Base-by-base conservation (phyloP, 2,797 vertebrate species). In the Sus cebifrons region DNA sequence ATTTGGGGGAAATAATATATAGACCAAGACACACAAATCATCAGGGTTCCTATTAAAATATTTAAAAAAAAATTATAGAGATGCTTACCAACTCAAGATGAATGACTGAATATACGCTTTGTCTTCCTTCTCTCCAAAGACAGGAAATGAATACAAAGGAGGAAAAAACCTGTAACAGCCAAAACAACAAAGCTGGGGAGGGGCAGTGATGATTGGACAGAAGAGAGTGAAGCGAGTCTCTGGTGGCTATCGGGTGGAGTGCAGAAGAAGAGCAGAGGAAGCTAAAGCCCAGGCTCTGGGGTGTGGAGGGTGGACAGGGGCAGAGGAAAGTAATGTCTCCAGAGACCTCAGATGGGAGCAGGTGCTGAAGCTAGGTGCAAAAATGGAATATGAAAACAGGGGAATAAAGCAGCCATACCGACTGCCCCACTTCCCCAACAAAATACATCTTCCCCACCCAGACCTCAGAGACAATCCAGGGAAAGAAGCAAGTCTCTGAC, bases 131-230 rank as follows among this genome's bases (percentile, higher is more conserved):
- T 89, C 52, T 89, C 60, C 58, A 36, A 93, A 91, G 40, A 75
- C 18, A 96, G 84, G 75, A 96, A 96, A 91, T 78, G 32, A 93
- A 75, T n/a, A 29, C 9, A 77, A 94, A 96, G 74, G 65, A n/a
- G 6, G 52, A 1, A 86, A 91, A 91, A 79, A 13, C 10, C 18
- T 54, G 6, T 44, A 86, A 89, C 1, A 86, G 56, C 36, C 89
- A 75, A 92, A 85, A 86, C 25, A 81, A 81, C n/a, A 58, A 82
- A 70, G 29, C 4, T 52, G 36, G 36, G 8, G 11, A 78, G 15
- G 17, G 9, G 2, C 1, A 44, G 23, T 27, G 10, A 95, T 54
- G 36, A 77, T 64, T 15, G 91, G 40, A 78, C 58, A 81, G 73
- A 78, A 88, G 70, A 87, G 23, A 93, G 12, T 56, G 12, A 64